phyloP scores from a whole-genome alignment of 2,797 vertebrate genomes.

The Bryconaethiops microstoma region DNA sequence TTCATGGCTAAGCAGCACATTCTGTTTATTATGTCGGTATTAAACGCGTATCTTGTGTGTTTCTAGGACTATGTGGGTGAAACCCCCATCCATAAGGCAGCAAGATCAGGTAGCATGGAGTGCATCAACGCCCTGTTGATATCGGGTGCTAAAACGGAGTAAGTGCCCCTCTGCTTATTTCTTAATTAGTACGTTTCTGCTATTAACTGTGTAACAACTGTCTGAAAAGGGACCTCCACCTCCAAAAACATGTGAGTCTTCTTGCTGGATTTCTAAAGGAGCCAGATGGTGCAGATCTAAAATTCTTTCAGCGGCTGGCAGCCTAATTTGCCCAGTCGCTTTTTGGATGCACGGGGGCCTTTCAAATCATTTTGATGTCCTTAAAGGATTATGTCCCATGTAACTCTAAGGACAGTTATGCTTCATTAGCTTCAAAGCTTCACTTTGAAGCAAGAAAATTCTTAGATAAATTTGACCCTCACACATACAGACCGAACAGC shows the following conservation, averaged over 20 bases:
- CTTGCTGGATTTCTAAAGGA: slow-evolving; percentile 15
- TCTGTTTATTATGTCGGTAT: neutral
- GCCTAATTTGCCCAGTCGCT: neutral
- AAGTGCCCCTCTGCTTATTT: slow-evolving; percentile 72
- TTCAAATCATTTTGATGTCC: neutral
- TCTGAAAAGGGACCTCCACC: slow-evolving; percentile 45
- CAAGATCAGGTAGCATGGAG: slow-evolving; percentile 93
- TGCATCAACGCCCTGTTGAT: slow-evolving; percentile 90
- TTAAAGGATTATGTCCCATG: neutral
- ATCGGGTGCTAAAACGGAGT: slow-evolving; percentile 90
- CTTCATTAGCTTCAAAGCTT: neutral
- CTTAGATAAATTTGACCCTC: neutral
- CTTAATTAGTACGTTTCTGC: slow-evolving; percentile 7
- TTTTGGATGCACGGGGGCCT: neutral
- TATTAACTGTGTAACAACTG: slow-evolving; percentile 8
- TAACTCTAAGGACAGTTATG: too few relatives aligned
- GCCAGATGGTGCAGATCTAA: slow-evolving; percentile 15
- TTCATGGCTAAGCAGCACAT: too few relatives aligned
- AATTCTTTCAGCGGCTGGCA: slow-evolving; percentile 1
- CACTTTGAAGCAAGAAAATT: neutral
- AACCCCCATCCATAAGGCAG: slow-evolving; percentile 95
- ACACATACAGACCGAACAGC: neutral
- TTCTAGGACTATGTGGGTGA: slow-evolving; percentile 93
- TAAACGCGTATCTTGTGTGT: neutral
- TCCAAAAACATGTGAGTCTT: slow-evolving; percentile 4